phyloP scores from a whole-genome alignment of 2,113 vertebrate genomes.

The Gymnocephalus cernua region DNA sequence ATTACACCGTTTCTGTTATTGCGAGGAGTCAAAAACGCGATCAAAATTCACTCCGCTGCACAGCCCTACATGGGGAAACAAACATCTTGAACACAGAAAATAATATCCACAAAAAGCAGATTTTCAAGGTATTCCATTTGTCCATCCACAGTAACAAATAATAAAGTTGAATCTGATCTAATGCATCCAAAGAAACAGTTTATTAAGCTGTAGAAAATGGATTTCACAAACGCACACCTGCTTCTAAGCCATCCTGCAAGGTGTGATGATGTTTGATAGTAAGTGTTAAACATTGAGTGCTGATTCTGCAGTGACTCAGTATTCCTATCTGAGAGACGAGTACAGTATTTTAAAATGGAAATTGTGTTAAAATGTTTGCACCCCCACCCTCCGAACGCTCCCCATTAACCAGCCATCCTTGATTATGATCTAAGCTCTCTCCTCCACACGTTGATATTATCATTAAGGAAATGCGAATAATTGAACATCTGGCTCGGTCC shows the following conservation, averaged over 20 bases:
- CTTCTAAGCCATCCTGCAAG: neutral
- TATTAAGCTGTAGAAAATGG: too few species aligned
- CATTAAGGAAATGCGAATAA: slow-evolving; percentile 77
- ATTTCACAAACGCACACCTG: neutral
- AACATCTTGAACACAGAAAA: neutral
- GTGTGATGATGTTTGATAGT: slow-evolving; percentile 15
- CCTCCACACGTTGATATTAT: slow-evolving; percentile 72
- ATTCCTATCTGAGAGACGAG: neutral
- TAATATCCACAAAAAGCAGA: neutral
- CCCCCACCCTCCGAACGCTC: neutral
- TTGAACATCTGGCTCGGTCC: slow-evolving; percentile 79
- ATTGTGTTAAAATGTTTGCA: slow-evolving; percentile 48
- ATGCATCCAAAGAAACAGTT: too few species aligned
- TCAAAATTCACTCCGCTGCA: too few species aligned
- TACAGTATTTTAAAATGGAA: slow-evolving; percentile 45
- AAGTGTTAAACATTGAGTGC: neutral
- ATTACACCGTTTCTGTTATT: too few species aligned
- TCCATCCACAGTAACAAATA: too few species aligned
- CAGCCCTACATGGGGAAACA: too few species aligned
- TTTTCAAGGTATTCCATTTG: neutral
- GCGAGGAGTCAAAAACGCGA: too few species aligned
- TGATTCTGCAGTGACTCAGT: slow-evolving; percentile 40
- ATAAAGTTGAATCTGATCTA: too few species aligned
- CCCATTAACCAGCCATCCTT: slow-evolving; percentile 60
- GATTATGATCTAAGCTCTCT: slow-evolving; percentile 60